A percentile compares a stretch with the other conserved stretches of the same genome.
phyloP scores from a whole-genome alignment of 2,797 vertebrate species.

The Anableps anableps region DNA sequence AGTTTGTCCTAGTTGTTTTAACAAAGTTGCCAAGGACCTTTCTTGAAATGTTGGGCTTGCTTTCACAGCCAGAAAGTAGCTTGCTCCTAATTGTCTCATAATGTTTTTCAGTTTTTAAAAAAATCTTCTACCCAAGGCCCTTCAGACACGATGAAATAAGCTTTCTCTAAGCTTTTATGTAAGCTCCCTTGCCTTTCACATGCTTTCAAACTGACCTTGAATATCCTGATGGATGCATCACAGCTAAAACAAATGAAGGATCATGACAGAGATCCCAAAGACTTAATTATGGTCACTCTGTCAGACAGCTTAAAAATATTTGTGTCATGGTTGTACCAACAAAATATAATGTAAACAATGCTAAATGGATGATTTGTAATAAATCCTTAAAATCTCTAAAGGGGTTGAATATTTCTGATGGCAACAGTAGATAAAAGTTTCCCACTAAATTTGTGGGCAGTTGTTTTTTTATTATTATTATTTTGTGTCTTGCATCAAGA shows the following conservation, averaged over 20 bases:
- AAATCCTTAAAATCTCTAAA: background rate
- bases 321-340: background rate
- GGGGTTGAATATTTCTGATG: conserved; percentile 5
- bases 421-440: conserved; percentile 31
- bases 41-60: background rate
- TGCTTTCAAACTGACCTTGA: background rate
- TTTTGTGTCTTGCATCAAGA: conserved; percentile 87
- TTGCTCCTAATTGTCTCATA: background rate
- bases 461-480: conserved; percentile 67
- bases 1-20: background rate
- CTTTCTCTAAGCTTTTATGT: background rate
- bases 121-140: background rate
- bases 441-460: conserved; percentile 68
- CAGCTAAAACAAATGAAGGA: background rate
- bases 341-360: background rate
- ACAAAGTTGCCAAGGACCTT: background rate
- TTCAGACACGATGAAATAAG: background rate
- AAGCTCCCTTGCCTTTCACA: background rate
- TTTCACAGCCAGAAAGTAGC: background rate
- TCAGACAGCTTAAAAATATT: background rate
- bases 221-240: background rate
- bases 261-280: background rate
- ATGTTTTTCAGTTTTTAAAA: background rate
- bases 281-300: background rate
- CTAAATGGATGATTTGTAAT: background rate